A percentile compares a stretch with the other conserved stretches of the same genome.
phyloP scores from a whole-genome alignment of 2,888 invertebrate genomes.

The Stenchaetothrips biformis region DNA sequence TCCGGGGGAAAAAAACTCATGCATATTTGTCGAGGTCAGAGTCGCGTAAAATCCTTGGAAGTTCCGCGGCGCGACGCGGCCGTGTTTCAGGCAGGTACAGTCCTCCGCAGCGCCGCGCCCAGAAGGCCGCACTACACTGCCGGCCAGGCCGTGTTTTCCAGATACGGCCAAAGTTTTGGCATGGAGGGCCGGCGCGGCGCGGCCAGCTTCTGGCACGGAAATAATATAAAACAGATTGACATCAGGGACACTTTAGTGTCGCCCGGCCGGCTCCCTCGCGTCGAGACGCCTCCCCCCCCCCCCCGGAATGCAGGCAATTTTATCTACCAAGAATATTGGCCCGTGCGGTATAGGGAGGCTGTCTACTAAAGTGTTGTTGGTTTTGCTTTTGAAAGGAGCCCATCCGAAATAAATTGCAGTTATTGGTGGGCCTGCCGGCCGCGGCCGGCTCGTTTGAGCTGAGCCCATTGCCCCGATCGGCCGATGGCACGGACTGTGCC shows the following conservation, averaged over 20 bases:
- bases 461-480: not conserved
- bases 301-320: not conserved
- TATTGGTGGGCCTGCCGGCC: not conserved
- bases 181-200: not conserved
- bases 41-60: too few species aligned
- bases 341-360: not conserved
- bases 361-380: not conserved
- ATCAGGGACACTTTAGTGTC: conserved; percentile 11
- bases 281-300: not conserved
- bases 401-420: conserved; percentile 16
- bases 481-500: too few species aligned
- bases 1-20: too few species aligned
- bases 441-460: not conserved
- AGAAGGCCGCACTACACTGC: too few species aligned
- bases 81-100: too few species aligned
- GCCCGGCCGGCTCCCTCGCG: not conserved
- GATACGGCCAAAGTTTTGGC: conserved; percentile 24
- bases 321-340: not conserved
- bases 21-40: too few species aligned
- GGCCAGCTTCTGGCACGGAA: not conserved
- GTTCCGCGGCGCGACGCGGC: too few species aligned
- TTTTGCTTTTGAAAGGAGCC: conserved; percentile 3
- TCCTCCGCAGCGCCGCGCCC: too few species aligned
- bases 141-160: not conserved
- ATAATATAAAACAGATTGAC: conserved; percentile 25